These are phyloP conservation scores for Arenaria interpres DNA, from an alignment of 2,113 vertebrate species.

Conservation along the genomic window DNA sequence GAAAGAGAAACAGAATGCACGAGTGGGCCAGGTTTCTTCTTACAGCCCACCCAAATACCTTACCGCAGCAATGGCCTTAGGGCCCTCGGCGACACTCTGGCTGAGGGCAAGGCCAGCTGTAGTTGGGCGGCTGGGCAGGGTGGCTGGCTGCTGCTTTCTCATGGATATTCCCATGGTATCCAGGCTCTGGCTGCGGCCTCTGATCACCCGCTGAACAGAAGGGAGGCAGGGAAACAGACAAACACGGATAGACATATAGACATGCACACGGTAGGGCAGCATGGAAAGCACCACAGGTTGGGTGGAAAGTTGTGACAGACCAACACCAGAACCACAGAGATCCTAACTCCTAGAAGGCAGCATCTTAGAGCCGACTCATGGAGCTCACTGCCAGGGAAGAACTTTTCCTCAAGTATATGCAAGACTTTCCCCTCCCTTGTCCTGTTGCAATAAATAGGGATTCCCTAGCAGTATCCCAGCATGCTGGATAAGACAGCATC, in stretches of 20 bases:
- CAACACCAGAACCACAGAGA: slow-evolving; percentile 5
- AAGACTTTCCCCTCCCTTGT: neutral
- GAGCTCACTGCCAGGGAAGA: neutral
- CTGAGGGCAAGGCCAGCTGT: slow-evolving; percentile 70
- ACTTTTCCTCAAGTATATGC: neutral
- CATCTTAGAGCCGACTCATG: neutral
- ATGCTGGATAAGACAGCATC: neutral
- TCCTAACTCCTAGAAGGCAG: neutral
- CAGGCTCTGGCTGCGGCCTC: slow-evolving; percentile 89
- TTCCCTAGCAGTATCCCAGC: neutral
- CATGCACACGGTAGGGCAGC: slow-evolving; percentile 24
- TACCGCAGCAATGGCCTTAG: slow-evolving; percentile 71
- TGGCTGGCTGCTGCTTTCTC: slow-evolving; percentile 64
- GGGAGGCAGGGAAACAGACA: slow-evolving; percentile 65
- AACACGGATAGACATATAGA: slow-evolving; percentile 44
- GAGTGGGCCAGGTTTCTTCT: neutral
- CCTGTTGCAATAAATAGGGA: neutral
- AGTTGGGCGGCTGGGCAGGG: slow-evolving; percentile 48
- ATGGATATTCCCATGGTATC: slow-evolving; percentile 81
- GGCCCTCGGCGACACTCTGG: slow-evolving; percentile 69
- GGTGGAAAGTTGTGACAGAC: neutral
- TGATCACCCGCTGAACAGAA: slow-evolving; percentile 83
- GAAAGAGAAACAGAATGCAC: neutral
- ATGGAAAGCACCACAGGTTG: slow-evolving; percentile 8
- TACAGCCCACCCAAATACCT: slow-evolving; percentile 33